Evolutionary conservation across 2,888 invertebrate genomes (phyloP).

Genomic region (Hydrotaea diabolus): DNA sequence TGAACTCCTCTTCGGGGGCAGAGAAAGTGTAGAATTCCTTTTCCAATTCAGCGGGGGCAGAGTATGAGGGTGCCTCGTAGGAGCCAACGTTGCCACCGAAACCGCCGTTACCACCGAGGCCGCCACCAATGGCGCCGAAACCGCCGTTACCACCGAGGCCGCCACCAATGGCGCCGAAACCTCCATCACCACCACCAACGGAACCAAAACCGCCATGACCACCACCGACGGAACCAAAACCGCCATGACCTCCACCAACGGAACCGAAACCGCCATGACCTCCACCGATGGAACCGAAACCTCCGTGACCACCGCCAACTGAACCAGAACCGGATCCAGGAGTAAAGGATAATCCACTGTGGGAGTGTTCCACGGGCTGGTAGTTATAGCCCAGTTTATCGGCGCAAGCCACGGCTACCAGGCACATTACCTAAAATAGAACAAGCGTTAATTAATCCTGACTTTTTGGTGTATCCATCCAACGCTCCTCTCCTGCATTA

Average conservation of each 20-base stretch:
- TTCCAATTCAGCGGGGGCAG: slow-evolving; percentile 72
- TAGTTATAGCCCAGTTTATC: slow-evolving; percentile 77
- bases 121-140: slow-evolving; percentile 40
- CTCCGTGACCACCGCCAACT: slow-evolving; percentile 16
- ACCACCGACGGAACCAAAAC: slow-evolving; percentile 35
- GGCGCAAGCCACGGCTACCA: slow-evolving; percentile 74
- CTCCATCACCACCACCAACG: slow-evolving; percentile 40
- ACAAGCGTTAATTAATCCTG: slow-evolving; percentile 20
- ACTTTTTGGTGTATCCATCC: not conserved
- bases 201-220: slow-evolving; percentile 27
- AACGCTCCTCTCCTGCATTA: too few relatives aligned
- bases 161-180: slow-evolving; percentile 46
- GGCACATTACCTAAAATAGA: slow-evolving; percentile 72
- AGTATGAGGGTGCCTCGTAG: slow-evolving; percentile 43
- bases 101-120: slow-evolving; percentile 41
- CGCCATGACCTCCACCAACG: slow-evolving; percentile 22
- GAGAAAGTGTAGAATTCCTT: slow-evolving; percentile 78
- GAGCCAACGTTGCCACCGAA: slow-evolving; percentile 45
- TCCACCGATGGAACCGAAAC: slow-evolving; percentile 32
- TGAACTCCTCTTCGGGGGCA: slow-evolving; percentile 77
- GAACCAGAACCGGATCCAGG: slow-evolving; percentile 62
- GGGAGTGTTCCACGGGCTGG: slow-evolving; percentile 73
- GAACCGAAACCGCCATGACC: slow-evolving; percentile 48
- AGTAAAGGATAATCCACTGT: slow-evolving; percentile 72
- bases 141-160: slow-evolving; percentile 41